A percentile compares a stretch with the other conserved stretches of the same genome.
These are phyloP conservation scores for Clitarchus hookeri DNA, from an alignment of 2,888 invertebrate species.

Conservation along the genomic window DNA sequence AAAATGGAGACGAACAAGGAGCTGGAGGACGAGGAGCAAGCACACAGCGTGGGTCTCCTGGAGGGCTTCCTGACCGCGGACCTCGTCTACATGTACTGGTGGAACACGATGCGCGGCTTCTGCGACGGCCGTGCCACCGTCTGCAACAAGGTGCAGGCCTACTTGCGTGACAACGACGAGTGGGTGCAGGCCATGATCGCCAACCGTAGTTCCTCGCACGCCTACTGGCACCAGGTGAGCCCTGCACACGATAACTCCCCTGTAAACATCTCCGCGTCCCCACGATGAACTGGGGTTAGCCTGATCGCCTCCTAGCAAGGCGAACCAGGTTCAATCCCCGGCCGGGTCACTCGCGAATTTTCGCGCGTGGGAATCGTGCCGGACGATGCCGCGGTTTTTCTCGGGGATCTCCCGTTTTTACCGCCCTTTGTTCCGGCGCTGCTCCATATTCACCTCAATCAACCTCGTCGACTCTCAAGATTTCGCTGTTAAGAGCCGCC, in stretches of 20 bases:
- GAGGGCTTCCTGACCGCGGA: conserved; percentile 66
- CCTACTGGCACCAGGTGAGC: conserved; percentile 70
- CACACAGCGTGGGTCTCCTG: conserved; percentile 66
- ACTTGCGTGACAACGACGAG: conserved; percentile 60
- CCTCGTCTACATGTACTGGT: conserved; percentile 66
- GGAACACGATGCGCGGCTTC: conserved; percentile 64
- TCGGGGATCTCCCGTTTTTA: too few species aligned
- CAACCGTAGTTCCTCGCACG: conserved; percentile 51
- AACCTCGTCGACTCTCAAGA: too few species aligned
- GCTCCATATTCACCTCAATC: too few species aligned
- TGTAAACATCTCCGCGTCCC: too few species aligned
- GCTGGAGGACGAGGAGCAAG: conserved; percentile 61
- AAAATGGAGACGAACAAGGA: conserved; percentile 60
- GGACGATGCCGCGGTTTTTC: too few species aligned
- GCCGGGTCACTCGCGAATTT: too few species aligned
- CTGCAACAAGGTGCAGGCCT: conserved; percentile 62
- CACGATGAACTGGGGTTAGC: too few species aligned
- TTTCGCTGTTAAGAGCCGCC: too few species aligned
- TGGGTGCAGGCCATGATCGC: conserved; percentile 61
- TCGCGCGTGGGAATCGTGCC: too few species aligned
- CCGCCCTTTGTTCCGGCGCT: too few species aligned
- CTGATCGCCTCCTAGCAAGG: too few species aligned
- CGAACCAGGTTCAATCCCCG: too few species aligned
- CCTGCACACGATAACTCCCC: background rate
- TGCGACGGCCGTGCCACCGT: conserved; percentile 60